Evolutionary conservation across 30 jellyfish, hydroid and myxozoan species (phyloP).

Genomic region (Cassiopea xamachana): DNA sequence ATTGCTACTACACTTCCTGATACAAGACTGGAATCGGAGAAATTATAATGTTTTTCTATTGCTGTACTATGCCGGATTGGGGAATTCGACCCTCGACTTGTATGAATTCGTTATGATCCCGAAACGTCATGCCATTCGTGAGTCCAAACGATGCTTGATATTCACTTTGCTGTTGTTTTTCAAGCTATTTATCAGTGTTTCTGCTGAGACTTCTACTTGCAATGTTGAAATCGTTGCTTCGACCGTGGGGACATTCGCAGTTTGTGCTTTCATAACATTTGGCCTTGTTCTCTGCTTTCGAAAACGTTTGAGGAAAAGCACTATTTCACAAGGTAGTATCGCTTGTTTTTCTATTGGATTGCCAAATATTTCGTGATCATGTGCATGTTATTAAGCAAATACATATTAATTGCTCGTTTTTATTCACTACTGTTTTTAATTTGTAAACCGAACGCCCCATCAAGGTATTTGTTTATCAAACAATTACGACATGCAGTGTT

Average conservation of each 20-base stretch:
- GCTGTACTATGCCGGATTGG: slow-evolving; percentile 27
- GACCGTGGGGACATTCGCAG: slow-evolving; percentile 64
- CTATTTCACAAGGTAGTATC: slow-evolving; percentile 10
- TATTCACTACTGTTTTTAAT: too few species aligned
- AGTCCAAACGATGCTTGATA: neutral
- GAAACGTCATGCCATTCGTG: slow-evolving; percentile 18
- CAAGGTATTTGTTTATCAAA: too few species aligned
- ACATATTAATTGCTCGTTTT: neutral
- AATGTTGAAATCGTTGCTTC: slow-evolving; percentile 47
- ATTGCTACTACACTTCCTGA: neutral
- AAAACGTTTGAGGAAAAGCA: slow-evolving; percentile 10
- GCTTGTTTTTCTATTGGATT: neutral
- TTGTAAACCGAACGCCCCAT: too few species aligned
- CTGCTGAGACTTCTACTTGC: slow-evolving; percentile 34
- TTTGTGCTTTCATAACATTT: slow-evolving; percentile 21
- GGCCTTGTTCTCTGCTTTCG: slow-evolving; percentile 27
- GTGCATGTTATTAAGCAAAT: neutral
- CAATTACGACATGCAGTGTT: too few species aligned
- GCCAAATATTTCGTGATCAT: neutral
- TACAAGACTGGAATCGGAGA: neutral
- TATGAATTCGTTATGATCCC: slow-evolving; percentile 32
- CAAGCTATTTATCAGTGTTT: neutral
- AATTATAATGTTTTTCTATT: slow-evolving; percentile 19
- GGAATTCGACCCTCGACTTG: neutral
- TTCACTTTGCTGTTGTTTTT: neutral